A percentile compares a stretch with the other conserved stretches of the same genome.
Conservation (phyloP, 2,888 invertebrate genomes). For the Uropetala carovei region DNA sequence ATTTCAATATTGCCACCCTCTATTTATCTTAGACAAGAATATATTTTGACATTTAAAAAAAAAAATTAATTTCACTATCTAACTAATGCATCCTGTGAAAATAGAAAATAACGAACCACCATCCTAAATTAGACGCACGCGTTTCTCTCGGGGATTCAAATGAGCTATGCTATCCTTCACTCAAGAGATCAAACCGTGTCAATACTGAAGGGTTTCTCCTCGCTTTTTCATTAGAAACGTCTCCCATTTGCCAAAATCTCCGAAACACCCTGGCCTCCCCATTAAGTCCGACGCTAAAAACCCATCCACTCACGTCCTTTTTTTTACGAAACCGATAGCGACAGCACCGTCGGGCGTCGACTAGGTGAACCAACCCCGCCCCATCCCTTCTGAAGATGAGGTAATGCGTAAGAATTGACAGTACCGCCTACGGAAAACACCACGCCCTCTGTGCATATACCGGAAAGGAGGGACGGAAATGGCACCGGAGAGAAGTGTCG, state of each 20-base stretch:
- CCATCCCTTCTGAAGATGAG: not conserved
- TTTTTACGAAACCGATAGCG: not conserved
- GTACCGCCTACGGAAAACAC: not conserved
- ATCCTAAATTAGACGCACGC: too few species aligned
- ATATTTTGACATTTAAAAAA: too few species aligned
- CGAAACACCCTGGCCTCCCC: not conserved
- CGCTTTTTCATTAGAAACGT: not conserved
- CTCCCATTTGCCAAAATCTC: not conserved
- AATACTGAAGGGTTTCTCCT: not conserved
- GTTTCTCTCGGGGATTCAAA: too few species aligned
- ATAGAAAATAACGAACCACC: too few species aligned
- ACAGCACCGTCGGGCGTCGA: not conserved
- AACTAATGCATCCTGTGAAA: too few species aligned
- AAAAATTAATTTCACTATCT: too few species aligned
- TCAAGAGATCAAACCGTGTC: too few species aligned
- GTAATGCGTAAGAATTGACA: not conserved
- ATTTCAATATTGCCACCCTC: too few species aligned
- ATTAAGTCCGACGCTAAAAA: not conserved
- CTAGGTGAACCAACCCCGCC: not conserved
- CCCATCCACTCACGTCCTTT: not conserved
- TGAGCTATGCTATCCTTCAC: too few species aligned
- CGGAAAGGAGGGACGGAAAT: not conserved
- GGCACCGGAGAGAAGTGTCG: not conserved
- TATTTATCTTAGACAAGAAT: too few species aligned
- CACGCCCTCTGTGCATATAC: not conserved